A percentile compares a stretch with the other conserved stretches of the same genome.
Evolutionary conservation across 2,113 vertebrate genomes (phyloP).

Genomic region (Pseudorhombus dupliciocellatus): DNA sequence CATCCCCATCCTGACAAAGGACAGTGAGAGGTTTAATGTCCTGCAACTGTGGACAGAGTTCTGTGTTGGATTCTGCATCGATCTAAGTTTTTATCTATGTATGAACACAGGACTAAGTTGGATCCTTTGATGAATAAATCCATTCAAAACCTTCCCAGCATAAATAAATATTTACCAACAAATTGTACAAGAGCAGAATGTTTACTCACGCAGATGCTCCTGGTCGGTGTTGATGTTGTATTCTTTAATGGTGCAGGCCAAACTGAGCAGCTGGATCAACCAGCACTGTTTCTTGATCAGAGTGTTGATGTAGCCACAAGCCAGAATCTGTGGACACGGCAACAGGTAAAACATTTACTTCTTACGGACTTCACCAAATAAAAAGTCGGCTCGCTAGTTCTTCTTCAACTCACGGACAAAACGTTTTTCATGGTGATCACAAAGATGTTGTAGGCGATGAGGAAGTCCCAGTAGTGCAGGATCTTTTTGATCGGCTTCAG

Average conservation of each 20-base stretch:
- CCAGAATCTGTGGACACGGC: slow-evolving; percentile 86
- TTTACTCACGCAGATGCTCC: background rate
- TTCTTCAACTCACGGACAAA: slow-evolving; percentile 84
- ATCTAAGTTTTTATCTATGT: too few species aligned
- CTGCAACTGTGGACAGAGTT: too few species aligned
- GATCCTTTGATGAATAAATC: too few species aligned
- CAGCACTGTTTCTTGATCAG: slow-evolving; percentile 90
- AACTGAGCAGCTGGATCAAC: slow-evolving; percentile 93
- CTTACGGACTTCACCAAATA: too few species aligned
- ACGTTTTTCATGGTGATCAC: slow-evolving; percentile 99
- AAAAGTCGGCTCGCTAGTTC: too few species aligned
- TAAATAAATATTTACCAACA: background rate
- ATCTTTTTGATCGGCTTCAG: slow-evolving; percentile 97
- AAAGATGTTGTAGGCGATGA: slow-evolving; percentile 98
- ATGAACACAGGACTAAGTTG: too few species aligned
- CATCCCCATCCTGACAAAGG: too few species aligned
- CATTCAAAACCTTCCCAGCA: background rate
- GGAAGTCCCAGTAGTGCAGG: slow-evolving; percentile 96
- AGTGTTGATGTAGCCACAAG: slow-evolving; percentile 92
- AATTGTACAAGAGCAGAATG: background rate
- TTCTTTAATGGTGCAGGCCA: slow-evolving; percentile 96
- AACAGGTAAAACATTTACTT: background rate
- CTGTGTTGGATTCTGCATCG: too few species aligned
- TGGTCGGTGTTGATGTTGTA: slow-evolving; percentile 84
- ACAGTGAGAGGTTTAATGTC: too few species aligned